Conservation (phyloP, 2,113 vertebrate genomes). For the Brienomyrus brachyistius region DNA sequence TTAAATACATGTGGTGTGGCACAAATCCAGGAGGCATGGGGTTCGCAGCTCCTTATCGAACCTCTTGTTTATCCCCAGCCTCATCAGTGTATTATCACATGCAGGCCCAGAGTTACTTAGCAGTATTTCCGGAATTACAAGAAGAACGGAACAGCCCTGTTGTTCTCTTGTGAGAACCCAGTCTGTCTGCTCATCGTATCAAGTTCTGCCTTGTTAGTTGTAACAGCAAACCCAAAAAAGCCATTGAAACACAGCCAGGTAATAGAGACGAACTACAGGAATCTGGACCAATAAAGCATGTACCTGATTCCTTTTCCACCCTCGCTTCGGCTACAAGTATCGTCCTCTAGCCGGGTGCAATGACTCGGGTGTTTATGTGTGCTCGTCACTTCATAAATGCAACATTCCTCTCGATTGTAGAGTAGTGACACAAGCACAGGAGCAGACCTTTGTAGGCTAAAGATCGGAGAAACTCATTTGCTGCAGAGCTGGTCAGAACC, state of each 20-base stretch:
- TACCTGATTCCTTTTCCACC: not conserved
- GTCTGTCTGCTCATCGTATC: not conserved
- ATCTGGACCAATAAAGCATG: not conserved
- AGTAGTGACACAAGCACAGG: not conserved
- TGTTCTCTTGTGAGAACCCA: not conserved
- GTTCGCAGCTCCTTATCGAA: not conserved
- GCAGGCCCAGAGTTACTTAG: not conserved
- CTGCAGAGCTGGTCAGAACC: not conserved
- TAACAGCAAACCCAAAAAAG: not conserved
- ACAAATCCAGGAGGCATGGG: not conserved
- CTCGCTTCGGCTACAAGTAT: not conserved
- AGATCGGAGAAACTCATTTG: not conserved
- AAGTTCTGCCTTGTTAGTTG: conserved; percentile 6
- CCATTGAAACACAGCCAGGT: not conserved
- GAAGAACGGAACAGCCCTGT: not conserved
- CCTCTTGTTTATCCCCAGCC: not conserved
- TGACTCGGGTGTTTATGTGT: conserved; percentile 6
- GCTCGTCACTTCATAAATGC: not conserved
- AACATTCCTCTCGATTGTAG: not conserved
- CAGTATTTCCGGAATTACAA: not conserved
- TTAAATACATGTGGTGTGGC: not conserved
- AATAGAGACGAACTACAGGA: not conserved
- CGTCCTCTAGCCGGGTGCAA: not conserved
- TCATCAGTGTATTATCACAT: not conserved
- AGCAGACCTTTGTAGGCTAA: not conserved